A percentile compares a stretch with the other conserved stretches of the same genome.
These are phyloP conservation scores for Spondyliosoma cantharus DNA, from an alignment of 2,797 vertebrate species.

Conservation along the genomic window DNA sequence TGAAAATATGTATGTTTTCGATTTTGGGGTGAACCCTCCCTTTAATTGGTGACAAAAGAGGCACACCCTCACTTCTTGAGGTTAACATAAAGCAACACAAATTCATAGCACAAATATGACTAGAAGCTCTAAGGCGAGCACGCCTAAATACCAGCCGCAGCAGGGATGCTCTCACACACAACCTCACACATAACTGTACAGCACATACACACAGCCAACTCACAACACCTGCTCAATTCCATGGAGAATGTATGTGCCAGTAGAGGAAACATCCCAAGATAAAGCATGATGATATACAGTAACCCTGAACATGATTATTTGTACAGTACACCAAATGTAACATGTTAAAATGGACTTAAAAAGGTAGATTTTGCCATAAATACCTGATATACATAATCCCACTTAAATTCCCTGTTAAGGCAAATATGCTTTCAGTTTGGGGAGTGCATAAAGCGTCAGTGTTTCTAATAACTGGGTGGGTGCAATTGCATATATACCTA, in stretches of 20 bases:
- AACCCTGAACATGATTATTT: conserved; percentile 70
- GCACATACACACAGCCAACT: conserved; percentile 11
- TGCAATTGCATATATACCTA: conserved; percentile 73
- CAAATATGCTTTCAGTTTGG: conserved; percentile 79
- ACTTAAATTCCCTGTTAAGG: conserved; percentile 79
- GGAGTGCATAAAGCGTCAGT: conserved; percentile 83
- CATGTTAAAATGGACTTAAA: conserved; percentile 71
- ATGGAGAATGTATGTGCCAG: conserved; percentile 17
- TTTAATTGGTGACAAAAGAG: conserved; percentile 8
- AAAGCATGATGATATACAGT: conserved; percentile 50
- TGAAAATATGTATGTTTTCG: too few species aligned
- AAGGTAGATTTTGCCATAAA: conserved; percentile 83
- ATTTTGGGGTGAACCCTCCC: too few species aligned
- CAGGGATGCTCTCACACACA: conserved; percentile 39
- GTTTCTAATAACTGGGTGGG: conserved; percentile 60
- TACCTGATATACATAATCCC: conserved; percentile 81
- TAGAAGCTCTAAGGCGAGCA: conserved; percentile 17
- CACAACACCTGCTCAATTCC: conserved; percentile 37
- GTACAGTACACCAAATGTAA: conserved; percentile 79
- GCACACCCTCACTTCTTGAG: conserved; percentile 32
- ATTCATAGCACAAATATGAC: conserved; percentile 28
- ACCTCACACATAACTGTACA: conserved; percentile 30
- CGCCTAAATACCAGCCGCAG: conserved; percentile 56
- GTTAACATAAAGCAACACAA: conserved; percentile 38
- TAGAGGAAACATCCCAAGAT: conserved; percentile 72